These are phyloP conservation scores for Ariolimax columbianus DNA, from an alignment of 2,888 invertebrate genomes.

Conservation along the genomic window DNA sequence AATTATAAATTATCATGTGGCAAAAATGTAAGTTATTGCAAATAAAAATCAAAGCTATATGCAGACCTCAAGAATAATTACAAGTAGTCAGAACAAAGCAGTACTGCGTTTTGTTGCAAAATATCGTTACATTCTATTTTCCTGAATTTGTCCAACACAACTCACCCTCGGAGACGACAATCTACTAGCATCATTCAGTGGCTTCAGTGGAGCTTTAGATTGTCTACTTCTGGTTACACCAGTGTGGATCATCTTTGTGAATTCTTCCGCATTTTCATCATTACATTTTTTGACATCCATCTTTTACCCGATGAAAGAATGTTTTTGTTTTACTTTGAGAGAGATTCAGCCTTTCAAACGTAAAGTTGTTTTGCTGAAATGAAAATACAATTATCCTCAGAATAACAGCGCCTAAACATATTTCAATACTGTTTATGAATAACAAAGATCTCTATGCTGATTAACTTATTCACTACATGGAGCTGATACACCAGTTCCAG, in stretches of 20 bases:
- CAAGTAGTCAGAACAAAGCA: too few species aligned
- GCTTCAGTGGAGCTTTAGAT: constrained; percentile 31
- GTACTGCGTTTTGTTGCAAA: not conserved
- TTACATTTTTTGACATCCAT: constrained; percentile 7
- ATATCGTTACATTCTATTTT: too few species aligned
- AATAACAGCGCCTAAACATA: not conserved
- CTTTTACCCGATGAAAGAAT: not conserved
- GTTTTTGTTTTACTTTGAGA: not conserved
- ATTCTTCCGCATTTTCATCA: constrained; percentile 26
- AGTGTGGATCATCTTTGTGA: not conserved
- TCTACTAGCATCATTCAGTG: constrained; percentile 34
- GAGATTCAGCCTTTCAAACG: not conserved
- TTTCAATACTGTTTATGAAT: not conserved
- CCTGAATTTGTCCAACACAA: not conserved
- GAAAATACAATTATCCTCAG: not conserved
- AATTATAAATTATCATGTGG: too few species aligned
- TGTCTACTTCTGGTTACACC: not conserved
- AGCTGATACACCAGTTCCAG: too few species aligned
- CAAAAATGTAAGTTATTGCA: too few species aligned
- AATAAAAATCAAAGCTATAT: too few species aligned
- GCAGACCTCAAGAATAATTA: too few species aligned
- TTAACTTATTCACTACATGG: too few species aligned
- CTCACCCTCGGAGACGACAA: constrained; percentile 9
- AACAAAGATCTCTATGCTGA: not conserved
- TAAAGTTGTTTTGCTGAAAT: not conserved